Evolutionary conservation across 2,797 vertebrate genomes (phyloP).

Genomic region (Falco naumanni): DNA sequence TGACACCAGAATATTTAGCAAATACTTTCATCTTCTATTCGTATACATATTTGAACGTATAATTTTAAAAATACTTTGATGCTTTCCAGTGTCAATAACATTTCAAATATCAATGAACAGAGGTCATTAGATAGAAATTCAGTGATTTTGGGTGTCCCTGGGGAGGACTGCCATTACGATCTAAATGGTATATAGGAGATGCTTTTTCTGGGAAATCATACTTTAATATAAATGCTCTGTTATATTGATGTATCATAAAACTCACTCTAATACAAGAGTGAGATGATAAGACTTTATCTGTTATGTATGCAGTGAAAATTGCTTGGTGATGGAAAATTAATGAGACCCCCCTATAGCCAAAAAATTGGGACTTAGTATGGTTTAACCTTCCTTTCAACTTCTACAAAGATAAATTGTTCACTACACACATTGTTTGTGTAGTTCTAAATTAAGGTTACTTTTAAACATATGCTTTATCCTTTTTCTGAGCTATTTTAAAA

Average conservation of each 20-base stretch:
- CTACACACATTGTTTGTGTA: background rate
- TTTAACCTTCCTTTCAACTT: background rate
- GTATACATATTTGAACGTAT: background rate
- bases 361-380: background rate
- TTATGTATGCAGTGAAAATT: background rate
- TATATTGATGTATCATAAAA: background rate
- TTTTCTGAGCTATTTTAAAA: background rate
- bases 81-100: background rate
- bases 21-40: background rate
- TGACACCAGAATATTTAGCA: background rate
- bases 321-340: background rate
- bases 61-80: background rate
- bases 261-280: background rate
- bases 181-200: background rate
- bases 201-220: background rate
- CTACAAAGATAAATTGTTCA: background rate
- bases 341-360: background rate
- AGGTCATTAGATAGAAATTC: background rate
- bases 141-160: background rate
- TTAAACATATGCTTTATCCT: background rate
- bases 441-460: background rate
- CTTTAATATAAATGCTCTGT: background rate
- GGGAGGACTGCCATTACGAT: background rate
- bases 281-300: background rate
- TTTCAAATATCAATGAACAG: background rate